Conservation (phyloP, 2,113 vertebrate genomes). For the Gallinago jamesoni region DNA sequence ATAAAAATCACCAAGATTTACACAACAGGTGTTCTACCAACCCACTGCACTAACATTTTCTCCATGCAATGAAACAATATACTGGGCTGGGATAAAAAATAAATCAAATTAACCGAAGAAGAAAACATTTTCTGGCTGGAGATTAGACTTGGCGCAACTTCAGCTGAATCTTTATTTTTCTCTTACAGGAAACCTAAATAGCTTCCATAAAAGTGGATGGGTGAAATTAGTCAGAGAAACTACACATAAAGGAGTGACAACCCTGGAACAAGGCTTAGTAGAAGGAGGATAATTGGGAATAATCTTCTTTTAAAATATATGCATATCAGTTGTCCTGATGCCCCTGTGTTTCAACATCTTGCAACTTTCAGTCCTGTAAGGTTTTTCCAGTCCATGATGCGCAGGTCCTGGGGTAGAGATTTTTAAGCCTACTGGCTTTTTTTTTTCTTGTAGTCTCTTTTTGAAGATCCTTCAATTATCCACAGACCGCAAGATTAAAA, state of each 20-base stretch:
- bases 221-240: not conserved
- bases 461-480: not conserved
- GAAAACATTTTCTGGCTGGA: not conserved
- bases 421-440: not conserved
- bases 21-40: slow-evolving; percentile 54
- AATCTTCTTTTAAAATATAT: not conserved
- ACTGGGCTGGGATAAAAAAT: not conserved
- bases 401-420: not conserved
- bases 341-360: not conserved
- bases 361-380: not conserved
- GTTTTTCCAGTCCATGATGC: not conserved
- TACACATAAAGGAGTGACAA: not conserved
- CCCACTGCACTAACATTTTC: slow-evolving; percentile 6
- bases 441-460: not conserved
- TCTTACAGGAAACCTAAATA: not conserved
- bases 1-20: slow-evolving; percentile 56
- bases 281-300: not conserved
- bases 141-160: not conserved
- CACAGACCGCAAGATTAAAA: not conserved
- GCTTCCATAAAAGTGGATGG: not conserved
- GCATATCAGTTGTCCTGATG: not conserved
- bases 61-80: slow-evolving; percentile 23
- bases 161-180: not conserved
- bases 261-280: not conserved
- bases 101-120: slow-evolving; percentile 13